Conservation (phyloP, 1,140 invertebrate species). For the Psix sp. region DNA sequence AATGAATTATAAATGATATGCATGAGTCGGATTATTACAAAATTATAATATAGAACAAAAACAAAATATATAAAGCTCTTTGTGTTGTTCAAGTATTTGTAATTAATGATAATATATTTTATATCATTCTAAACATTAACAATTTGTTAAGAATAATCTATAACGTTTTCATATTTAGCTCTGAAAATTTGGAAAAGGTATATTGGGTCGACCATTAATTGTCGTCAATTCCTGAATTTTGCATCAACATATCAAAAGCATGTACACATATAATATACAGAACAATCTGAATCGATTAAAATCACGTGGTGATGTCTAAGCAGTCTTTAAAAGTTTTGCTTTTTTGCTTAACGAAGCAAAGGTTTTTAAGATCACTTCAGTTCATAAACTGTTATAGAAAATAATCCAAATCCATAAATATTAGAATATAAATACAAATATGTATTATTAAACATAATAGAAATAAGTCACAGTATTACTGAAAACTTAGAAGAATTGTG, state of each 20-base stretch:
- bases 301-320: conserved; percentile 42
- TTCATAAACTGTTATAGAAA: conserved; percentile 29
- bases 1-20: too few species aligned
- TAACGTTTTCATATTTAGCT: conserved; percentile 7
- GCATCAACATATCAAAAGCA: conserved; percentile 32
- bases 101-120: conserved; percentile 5
- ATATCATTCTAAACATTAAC: conserved; percentile 5
- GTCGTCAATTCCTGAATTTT: conserved; percentile 49
- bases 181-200: conserved; percentile 25
- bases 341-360: conserved; percentile 39
- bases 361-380: conserved; percentile 13
- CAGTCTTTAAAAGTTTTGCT: conserved; percentile 51
- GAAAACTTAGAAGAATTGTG: too few species aligned
- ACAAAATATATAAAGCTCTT: conserved; percentile 1
- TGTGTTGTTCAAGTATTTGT: background rate
- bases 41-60: background rate
- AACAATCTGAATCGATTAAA: conserved; percentile 27
- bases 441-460: background rate
- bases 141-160: conserved; percentile 25
- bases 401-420: background rate
- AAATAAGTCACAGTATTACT: too few species aligned
- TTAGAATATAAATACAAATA: background rate
- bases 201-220: conserved; percentile 21
- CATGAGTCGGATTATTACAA: conserved; percentile 1
- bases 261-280: conserved; percentile 29